A percentile compares a stretch with the other conserved stretches of the same genome.
These are phyloP conservation scores for Dendrolimus punctatus DNA, from an alignment of 1,140 invertebrate genomes.

Conservation along the genomic window DNA sequence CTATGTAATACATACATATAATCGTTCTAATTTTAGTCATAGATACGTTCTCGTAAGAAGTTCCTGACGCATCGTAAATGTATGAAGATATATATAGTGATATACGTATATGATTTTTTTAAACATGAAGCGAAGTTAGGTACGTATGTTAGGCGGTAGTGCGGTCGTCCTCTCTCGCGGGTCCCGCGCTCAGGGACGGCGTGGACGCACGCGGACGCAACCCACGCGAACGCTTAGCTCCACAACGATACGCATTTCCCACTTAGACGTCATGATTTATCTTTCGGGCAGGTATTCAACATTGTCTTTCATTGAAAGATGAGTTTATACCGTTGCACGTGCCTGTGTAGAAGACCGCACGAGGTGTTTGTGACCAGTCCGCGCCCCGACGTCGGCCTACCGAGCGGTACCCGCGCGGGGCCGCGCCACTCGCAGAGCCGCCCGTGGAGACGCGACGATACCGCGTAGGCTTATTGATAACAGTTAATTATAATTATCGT, in stretches of 20 bases:
- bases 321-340: no score
- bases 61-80: slow-evolving; percentile 72
- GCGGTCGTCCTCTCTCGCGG: slow-evolving; percentile 61
- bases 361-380: neutral
- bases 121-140: slow-evolving; percentile 65
- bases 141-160: slow-evolving; percentile 68
- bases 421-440: slow-evolving; percentile 21
- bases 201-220: slow-evolving; percentile 15
- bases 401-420: slow-evolving; percentile 5
- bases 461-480: slow-evolving; percentile 71
- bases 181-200: slow-evolving; percentile 25
- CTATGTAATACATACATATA: slow-evolving; percentile 75
- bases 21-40: slow-evolving; percentile 73
- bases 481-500: slow-evolving; percentile 70
- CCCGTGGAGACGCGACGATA: slow-evolving; percentile 66
- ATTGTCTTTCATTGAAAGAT: no score
- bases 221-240: neutral
- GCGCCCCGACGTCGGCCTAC: neutral
- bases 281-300: neutral
- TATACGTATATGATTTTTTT: slow-evolving; percentile 71
- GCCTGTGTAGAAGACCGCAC: neutral
- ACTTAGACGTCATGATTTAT: neutral
- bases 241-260: neutral
- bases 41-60: slow-evolving; percentile 73
- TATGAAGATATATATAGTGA: slow-evolving; percentile 70